Conservation (phyloP, 2,888 invertebrate species). For the Pogonocherus hispidulus region DNA sequence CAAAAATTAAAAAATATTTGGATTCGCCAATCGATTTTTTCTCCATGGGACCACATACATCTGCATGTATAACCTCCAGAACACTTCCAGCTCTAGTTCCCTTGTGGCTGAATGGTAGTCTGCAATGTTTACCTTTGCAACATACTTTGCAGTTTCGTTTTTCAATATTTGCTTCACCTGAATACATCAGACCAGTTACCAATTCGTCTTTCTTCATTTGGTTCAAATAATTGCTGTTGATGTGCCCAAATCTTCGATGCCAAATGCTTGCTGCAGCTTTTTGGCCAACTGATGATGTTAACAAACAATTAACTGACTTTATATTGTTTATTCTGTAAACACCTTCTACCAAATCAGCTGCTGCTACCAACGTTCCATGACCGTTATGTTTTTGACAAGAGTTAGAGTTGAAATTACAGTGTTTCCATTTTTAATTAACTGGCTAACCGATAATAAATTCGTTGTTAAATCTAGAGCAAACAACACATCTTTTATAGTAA, state of each 20-base stretch:
- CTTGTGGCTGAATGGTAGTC: slow-evolving; percentile 54
- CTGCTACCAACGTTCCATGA: no score
- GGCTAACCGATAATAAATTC: slow-evolving; percentile 36
- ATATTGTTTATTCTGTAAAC: no score
- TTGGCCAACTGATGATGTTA: no score
- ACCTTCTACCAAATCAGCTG: no score
- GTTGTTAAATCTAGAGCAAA: slow-evolving; percentile 8
- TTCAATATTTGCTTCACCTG: background rate
- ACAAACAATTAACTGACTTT: no score
- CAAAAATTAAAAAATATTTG: slow-evolving; percentile 56
- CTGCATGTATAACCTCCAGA: slow-evolving; percentile 39
- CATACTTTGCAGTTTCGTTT: slow-evolving; percentile 29
- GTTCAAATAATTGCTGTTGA: no score
- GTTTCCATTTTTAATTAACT: slow-evolving; percentile 39
- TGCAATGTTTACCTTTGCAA: slow-evolving; percentile 55
- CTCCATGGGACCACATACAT: slow-evolving; percentile 46
- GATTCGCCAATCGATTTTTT: slow-evolving; percentile 40
- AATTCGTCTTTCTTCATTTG: no score
- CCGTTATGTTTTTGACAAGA: background rate
- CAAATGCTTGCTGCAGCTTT: no score
- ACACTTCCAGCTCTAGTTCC: slow-evolving; percentile 19
- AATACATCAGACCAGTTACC: no score
- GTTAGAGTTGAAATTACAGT: no score
- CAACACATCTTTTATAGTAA: no score
- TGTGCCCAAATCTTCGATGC: no score